Base-by-base conservation (phyloP, 2,888 invertebrate genomes). In the Spatulosminthurus flaviceps region DNA sequence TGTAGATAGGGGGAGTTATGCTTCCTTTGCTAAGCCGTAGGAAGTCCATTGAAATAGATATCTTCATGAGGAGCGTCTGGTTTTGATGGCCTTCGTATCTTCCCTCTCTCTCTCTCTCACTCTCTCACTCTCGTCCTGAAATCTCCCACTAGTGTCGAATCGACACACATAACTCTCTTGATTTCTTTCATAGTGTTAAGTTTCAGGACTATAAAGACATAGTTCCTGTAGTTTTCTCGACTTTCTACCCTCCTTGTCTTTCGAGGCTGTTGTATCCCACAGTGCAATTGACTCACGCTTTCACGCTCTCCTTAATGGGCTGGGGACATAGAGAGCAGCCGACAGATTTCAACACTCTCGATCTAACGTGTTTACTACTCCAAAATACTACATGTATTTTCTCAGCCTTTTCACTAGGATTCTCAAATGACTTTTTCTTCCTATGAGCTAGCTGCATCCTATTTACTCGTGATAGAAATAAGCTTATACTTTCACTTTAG, bases 21-120 rank as follows among this genome's bases (percentile, higher is more conserved):
- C 16, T 11, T 51, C 51, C 51, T 51, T n/a, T n/a, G 28, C 51
- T 73, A 61, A 60, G 51, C 74, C 61, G 19, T 74, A 74, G 74
- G 74, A 74, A 74, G 74, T 64, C 74, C 74, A 74, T 74, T 74
- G 61, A 74, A 34, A 24, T 24, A 74, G 74, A 74, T 74, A 74
- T 74, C 74, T 74, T 74, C 64, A 74, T 74, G 61, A 74, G 34
- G 61, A 42, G 74, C 61, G 61, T 29, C 74, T 74, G 74, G 13
- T 74, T 61, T 74, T 74, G 74, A 74, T 74, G 51, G 74, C 74
- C 74, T 74, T 34, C 61, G 26, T 61, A 73, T 61, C 43, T 72
- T 41, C 29, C n/a, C 41, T 22, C n/a, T n/a, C n/a, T n/a, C n/a
- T n/a, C n/a, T n/a, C n/a, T n/a, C n/a, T n/a, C n/a, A n/a, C n/a